phyloP scores from a whole-genome alignment of 2,113 vertebrate species.

The Barbus barbus region DNA sequence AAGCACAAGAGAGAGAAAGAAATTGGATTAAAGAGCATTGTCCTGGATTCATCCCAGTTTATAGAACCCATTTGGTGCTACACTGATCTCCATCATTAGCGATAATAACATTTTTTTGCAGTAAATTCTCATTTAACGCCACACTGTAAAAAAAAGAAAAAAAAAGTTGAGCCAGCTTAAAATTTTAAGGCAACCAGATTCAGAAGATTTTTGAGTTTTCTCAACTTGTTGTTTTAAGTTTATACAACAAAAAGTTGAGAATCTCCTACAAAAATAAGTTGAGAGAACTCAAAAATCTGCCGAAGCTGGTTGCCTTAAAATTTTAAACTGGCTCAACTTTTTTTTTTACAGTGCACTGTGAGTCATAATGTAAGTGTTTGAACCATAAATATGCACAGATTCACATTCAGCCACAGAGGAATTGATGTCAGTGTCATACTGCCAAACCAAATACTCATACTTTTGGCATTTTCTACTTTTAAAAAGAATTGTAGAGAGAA shows the following conservation, averaged over 20 bases:
- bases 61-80: not conserved
- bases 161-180: no score
- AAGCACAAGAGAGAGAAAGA: not conserved
- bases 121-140: not conserved
- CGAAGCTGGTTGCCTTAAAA: no score
- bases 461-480: not conserved
- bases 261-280: no score
- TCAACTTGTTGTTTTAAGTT: no score
- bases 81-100: not conserved
- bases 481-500: not conserved
- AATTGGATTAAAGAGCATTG: conserved; percentile 15
- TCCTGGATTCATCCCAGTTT: conserved; percentile 1
- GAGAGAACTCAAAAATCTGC: no score
- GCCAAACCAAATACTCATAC: not conserved
- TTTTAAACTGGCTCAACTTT: no score
- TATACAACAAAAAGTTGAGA: no score
- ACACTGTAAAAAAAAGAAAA: no score
- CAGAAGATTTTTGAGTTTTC: no score
- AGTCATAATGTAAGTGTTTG: not conserved
- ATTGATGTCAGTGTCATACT: not conserved
- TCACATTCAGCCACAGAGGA: not conserved
- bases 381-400: not conserved
- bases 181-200: no score
- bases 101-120: not conserved
- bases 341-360: no score